Base-by-base conservation (phyloP, 2,797 vertebrate species). In the Cephalopachus bancanus region DNA sequence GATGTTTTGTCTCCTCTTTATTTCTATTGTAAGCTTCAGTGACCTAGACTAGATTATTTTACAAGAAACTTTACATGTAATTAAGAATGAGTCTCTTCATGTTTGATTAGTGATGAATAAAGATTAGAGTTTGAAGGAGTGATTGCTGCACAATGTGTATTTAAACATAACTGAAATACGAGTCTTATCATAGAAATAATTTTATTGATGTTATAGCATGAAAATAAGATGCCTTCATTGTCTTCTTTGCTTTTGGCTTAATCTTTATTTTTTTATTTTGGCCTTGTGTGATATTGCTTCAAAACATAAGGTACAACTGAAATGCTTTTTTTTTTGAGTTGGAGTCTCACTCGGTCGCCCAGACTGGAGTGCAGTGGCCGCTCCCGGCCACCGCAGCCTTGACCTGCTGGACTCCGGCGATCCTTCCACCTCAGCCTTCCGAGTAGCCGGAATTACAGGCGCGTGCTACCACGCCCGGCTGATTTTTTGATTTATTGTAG, bases 31-130 rank as follows among this genome's bases (percentile, higher is more conserved):
- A 95, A 94, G 53, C 67, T 76, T 94, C 55, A 86, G 1, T 20
- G 19, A 69, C 59, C 44, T 80, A 88, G 28, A 83, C 53, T 75
- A 33, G 33, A 80, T 12, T 64, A 64, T 90, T 96, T 93, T 74
- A 28, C 6, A 80, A 89, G 80, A 87, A 49, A 37, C 86, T 95
- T 78, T 85, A 75, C 37, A 67, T 16, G 1, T 69, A 91, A 83
- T 96, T 95, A 84, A 88, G 53, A 92, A 67, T 79, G 87, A 94
- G 67, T 78, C 4, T 94, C 74, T 92, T 92, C 30, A 75, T 67
- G 37, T 91, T 85, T 74, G 55, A 62, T 89, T 94, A 93, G 85
- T 93, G 64, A 72, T 91, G 62, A 92, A 9, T 94, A 83, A 67
- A 51, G 19, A 59, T 76, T 87, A 59, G 53, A 22, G 65, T 86